Base-by-base conservation (phyloP, 1,140 invertebrate genomes). In the Drosophila melanica region DNA sequence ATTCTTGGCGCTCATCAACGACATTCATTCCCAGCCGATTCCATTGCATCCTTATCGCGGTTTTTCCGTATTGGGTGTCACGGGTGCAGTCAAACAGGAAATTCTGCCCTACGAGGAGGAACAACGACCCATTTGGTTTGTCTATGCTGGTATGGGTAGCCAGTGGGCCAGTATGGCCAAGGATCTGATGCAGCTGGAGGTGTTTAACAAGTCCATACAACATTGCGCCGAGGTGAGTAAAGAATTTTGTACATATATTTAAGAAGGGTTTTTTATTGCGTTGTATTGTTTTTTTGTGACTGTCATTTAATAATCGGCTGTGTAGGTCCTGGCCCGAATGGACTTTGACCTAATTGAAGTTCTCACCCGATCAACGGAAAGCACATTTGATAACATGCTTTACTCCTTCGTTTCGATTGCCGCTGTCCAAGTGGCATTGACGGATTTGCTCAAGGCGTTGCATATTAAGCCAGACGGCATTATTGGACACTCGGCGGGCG, bases 71-170 rank as follows among this genome's bases (percentile, higher is more conserved):
- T 84, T 97, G 0, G 94, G 94, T 39, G 92, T 50, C 8, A 59
- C 68, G 2, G 90, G 79, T 1, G 41, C 64, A 0, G 23, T 77
- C 16, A 77, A 90, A 7, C 72, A 92, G 7, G 93, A 94, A 50
- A 68, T 93, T 0, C 35, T 64, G 5, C 75, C 92, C n/a, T 80
- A 79, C 8, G 72, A 92, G n/a, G 91, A 89, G 45, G 94, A 95
- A 33, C 93, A 93, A 66, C 94, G 96, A 42, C 98, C 97, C 3
- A 93, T 99, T 51, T 99, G 98, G 97, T 99, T 95, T 92, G 94
- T 99, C 27, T 99, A 98, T 92, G 96, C 98, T 48, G 98, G 98
- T 30, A 99, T 99, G 98, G 98, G 98, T 5, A 96, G 96, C 20
- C 98, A 99, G 93, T 99, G 98, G 98, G 93, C 95, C 42, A 97